These are phyloP conservation scores for Diacarnus erythraeanus DNA, from an alignment of 37 sponge, comb jelly and placozoan genomes.

Conservation along the genomic window DNA sequence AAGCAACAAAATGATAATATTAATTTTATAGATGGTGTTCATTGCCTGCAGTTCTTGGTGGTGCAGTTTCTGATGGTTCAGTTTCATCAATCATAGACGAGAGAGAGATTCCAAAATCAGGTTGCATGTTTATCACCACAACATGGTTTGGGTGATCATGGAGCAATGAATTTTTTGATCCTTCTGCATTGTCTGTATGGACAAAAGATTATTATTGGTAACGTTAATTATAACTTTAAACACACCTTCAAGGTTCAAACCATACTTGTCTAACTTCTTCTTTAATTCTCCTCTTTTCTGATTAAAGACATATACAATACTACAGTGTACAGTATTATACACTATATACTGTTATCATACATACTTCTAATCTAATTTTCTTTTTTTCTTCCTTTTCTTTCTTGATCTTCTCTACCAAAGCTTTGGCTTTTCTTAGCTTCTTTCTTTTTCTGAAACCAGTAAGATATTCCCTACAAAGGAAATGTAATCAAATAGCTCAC, in stretches of 20 bases:
- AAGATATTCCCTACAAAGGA: slow-evolving; percentile 35
- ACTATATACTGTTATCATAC: neutral
- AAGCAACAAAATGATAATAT: too few species aligned
- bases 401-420: slow-evolving; percentile 13
- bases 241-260: neutral
- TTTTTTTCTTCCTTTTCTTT: slow-evolving; percentile 13
- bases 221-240: neutral
- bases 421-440: slow-evolving; percentile 39
- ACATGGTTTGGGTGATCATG: slow-evolving; percentile 27
- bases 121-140: slow-evolving; percentile 1
- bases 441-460: slow-evolving; percentile 58
- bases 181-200: neutral
- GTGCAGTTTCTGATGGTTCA: too few species aligned
- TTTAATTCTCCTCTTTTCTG: slow-evolving; percentile 14
- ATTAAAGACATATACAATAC: neutral
- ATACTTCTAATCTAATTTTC: neutral
- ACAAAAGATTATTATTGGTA: neutral
- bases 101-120: slow-evolving; percentile 6
- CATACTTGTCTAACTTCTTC: slow-evolving; percentile 15
- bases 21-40: too few species aligned
- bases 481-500: neutral
- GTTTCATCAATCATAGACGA: slow-evolving; percentile 3
- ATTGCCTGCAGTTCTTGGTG: too few species aligned
- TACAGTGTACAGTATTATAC: neutral
- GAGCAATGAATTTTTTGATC: neutral